These are phyloP conservation scores for Keiferia lycopersicella DNA, from an alignment of 2,888 invertebrate species.

Conservation along the genomic window DNA sequence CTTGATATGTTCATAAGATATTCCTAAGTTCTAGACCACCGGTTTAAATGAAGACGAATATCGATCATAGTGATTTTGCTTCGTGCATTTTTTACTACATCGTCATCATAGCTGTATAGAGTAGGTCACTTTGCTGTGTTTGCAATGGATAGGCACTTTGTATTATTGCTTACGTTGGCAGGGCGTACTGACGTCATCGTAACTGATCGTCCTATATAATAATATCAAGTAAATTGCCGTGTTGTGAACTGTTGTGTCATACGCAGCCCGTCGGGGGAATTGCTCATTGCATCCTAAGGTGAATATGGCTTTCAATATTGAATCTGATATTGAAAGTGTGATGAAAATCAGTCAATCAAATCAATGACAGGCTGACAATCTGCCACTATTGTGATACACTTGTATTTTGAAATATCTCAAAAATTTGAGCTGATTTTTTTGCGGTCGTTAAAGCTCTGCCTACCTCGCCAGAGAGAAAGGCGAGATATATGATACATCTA, in stretches of 20 bases:
- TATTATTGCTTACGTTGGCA: not conserved
- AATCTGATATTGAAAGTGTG: too few species aligned
- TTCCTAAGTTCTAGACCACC: not conserved
- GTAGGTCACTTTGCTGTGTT: not conserved
- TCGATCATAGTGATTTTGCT: conserved; percentile 4
- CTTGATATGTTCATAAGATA: not conserved
- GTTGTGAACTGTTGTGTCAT: too few species aligned
- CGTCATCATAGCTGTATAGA: not conserved
- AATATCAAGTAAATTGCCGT: not conserved
- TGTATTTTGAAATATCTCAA: too few species aligned
- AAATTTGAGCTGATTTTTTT: too few species aligned
- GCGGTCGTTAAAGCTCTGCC: too few species aligned
- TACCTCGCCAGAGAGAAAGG: too few species aligned
- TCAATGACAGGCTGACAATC: too few species aligned
- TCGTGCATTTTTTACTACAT: not conserved
- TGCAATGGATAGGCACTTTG: not conserved
- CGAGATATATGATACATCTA: too few species aligned
- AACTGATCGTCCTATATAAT: not conserved
- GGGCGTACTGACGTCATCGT: not conserved
- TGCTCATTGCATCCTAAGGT: not conserved
- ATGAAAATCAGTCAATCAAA: too few species aligned
- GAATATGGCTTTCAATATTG: not conserved
- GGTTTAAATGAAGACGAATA: not conserved
- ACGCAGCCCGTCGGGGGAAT: not conserved
- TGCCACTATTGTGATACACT: too few species aligned